Conservation (phyloP, 2,797 vertebrate species). For the Gorsachius magnificus region DNA sequence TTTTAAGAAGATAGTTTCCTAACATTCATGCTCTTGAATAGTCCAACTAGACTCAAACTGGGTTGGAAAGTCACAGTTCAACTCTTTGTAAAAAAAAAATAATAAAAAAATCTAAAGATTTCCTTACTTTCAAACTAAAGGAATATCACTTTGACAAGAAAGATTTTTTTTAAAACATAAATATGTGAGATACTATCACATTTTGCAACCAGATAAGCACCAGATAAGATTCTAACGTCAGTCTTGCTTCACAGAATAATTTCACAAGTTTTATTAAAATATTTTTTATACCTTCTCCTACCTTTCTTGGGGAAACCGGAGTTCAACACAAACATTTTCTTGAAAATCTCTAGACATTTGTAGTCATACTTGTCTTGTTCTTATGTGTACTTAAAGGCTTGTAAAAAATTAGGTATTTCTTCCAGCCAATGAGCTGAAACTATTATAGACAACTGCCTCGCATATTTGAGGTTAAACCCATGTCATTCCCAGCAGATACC, state of each 20-base stretch:
- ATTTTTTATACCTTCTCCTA: neutral
- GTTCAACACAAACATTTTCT: neutral
- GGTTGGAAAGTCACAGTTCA: neutral
- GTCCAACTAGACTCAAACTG: neutral
- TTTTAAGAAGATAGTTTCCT: neutral
- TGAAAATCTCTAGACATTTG: neutral
- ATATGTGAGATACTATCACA: neutral
- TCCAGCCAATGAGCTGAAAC: neutral
- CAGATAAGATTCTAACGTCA: neutral
- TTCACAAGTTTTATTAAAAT: neutral
- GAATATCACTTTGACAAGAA: neutral
- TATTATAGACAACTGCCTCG: neutral
- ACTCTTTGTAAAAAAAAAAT: too few relatives aligned
- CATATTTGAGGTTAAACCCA: neutral
- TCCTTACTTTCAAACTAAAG: neutral
- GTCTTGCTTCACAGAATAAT: neutral
- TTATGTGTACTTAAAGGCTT: neutral
- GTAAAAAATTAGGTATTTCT: neutral
- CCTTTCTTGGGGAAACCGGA: neutral
- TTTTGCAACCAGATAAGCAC: neutral
- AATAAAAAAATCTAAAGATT: neutral
- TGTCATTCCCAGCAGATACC: neutral
- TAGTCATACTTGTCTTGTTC: neutral
- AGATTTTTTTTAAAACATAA: neutral
- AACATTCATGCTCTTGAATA: neutral